Evolutionary conservation across 2,888 invertebrate species (phyloP), one percentile per base, ranked within the genome.

Genomic region (Amphiduros pacificus): DNA sequence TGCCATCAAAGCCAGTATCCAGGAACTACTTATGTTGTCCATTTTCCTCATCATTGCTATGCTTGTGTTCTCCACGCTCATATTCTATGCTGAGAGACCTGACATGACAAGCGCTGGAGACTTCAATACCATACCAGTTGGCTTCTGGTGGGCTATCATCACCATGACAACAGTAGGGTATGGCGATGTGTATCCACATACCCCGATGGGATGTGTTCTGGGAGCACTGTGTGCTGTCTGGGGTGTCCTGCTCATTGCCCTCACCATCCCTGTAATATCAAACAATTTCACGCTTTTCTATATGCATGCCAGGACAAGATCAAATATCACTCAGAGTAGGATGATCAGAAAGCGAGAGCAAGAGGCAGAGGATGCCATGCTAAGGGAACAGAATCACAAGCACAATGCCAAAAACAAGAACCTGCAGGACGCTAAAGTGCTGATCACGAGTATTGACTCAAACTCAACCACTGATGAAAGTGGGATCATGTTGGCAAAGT

Each of bases 131-230:
- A 61, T 61, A 44, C 61, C 61, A n/a, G 72, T 78, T 27, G 82
- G 82, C 3, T 78, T 83, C 65, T 84, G 84, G 84, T 84, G 81
- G 81, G 82, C 82, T 2, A 77, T 83, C 49, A 79, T 81, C 64
- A 80, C 81, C 64, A 80, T 81, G 79, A 80, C 80, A 44, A 81
- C 80, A 0, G 78, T 81, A 6, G 80, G 80, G 3, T 80, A 80
- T 62, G 80, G 80, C 9, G 80, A 80, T 64, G 74, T 79, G 11
- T 73, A 69, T 58, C 80, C 80, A 1, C 70, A 63, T 27, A 73
- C 77, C 2, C 70, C 77, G 2, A 66, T 77, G 29, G 80, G 80
- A 2, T 76, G 75, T 64, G 67, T 79, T 22, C 77, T 80, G 20
- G 80, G 80, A 2, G 73, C 74, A 1, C 71, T 73, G 20, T 80